Evolutionary conservation across 2,113 vertebrate genomes (phyloP).

Genomic region (Fulmarus glacialis): DNA sequence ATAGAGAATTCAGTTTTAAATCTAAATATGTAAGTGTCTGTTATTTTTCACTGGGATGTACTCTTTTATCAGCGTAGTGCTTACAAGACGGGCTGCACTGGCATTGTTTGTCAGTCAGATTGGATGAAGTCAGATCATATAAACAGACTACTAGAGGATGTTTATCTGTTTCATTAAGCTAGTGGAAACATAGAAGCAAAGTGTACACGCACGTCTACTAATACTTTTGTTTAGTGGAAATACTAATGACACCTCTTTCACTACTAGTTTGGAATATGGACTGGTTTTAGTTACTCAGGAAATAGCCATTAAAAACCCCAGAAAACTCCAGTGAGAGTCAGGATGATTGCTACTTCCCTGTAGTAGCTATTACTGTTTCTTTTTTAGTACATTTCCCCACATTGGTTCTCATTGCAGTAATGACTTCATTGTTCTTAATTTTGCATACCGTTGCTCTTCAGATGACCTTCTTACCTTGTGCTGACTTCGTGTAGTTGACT

Average conservation of each 20-base stretch:
- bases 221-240: not conserved
- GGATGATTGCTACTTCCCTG: not conserved
- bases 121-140: not conserved
- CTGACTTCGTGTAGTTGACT: not conserved
- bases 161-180: not conserved
- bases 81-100: not conserved
- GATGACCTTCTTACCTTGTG: not conserved
- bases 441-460: not conserved
- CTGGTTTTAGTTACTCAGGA: not conserved
- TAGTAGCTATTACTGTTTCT: not conserved
- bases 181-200: not conserved
- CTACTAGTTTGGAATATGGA: not conserved
- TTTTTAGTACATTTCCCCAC: not conserved
- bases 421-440: not conserved
- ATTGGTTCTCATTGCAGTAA: not conserved
- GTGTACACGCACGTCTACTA: not conserved
- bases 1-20: not conserved
- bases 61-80: not conserved
- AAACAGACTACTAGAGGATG: not conserved
- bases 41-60: not conserved
- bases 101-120: not conserved
- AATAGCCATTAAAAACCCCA: not conserved
- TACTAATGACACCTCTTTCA: not conserved
- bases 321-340: not conserved
- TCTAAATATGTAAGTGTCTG: not conserved